Conservation (phyloP, 2,797 vertebrate genomes). For the Sebastolobus alascanus region DNA sequence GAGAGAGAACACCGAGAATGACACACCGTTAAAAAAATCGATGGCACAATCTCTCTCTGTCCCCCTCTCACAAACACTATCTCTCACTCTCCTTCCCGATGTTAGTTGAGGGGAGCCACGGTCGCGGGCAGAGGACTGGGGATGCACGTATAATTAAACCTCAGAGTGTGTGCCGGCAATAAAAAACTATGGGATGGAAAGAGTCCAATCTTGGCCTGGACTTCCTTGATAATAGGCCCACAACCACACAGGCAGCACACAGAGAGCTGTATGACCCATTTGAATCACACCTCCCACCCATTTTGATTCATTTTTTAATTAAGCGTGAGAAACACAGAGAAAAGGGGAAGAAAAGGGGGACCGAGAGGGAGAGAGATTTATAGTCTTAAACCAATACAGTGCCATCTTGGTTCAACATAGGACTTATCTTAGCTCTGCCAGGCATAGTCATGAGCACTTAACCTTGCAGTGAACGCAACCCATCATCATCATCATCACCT, state of each 20-base stretch:
- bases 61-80: conserved; percentile 45
- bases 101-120: conserved; percentile 41
- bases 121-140: conserved; percentile 64
- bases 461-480: conserved; percentile 82
- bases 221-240: conserved; percentile 74
- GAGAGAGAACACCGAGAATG: conserved; percentile 56
- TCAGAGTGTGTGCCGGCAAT: conserved; percentile 50
- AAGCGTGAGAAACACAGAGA: conserved; percentile 73
- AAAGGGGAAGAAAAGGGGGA: conserved; percentile 52
- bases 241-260: conserved; percentile 54
- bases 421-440: conserved; percentile 85
- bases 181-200: conserved; percentile 66
- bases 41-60: conserved; percentile 61
- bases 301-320: conserved; percentile 85
- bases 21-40: conserved; percentile 61
- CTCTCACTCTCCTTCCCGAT: conserved; percentile 27
- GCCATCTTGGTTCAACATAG: conserved; percentile 75
- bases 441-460: conserved; percentile 82
- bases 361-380: conserved; percentile 63
- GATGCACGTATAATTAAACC: conserved; percentile 79
- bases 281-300: conserved; percentile 81
- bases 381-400: conserved; percentile 69
- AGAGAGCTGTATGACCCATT: conserved; percentile 77
- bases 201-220: conserved; percentile 75
- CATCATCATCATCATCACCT: conserved; percentile 77